Conservation (phyloP, 2,113 vertebrate genomes). For the Lamprotornis superbus region DNA sequence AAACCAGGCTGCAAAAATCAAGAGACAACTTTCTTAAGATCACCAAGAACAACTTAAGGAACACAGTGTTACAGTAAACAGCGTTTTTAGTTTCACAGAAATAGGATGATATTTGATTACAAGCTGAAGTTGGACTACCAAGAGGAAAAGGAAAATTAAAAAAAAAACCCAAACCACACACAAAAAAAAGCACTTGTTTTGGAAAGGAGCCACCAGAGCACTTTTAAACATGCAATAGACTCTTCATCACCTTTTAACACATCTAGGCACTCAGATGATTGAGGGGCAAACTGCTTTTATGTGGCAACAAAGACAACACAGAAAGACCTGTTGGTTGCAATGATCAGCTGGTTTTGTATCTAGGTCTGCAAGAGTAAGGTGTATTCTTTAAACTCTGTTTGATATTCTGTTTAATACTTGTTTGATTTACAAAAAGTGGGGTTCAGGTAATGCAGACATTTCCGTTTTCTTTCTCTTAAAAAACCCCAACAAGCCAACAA, state of each 20-base stretch:
- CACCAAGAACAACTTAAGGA: background rate
- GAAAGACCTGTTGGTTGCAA: background rate
- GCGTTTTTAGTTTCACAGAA: background rate
- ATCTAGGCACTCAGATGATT: no score
- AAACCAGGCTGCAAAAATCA: background rate
- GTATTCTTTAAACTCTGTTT: background rate
- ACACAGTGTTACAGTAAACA: background rate
- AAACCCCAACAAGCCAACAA: background rate
- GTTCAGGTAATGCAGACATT: background rate
- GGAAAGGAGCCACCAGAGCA: background rate
- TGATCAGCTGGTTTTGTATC: background rate
- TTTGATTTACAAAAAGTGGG: background rate
- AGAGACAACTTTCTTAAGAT: no score
- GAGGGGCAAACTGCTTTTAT: background rate
- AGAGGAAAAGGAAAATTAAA: background rate
- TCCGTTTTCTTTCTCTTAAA: background rate
- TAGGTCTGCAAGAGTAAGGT: background rate
- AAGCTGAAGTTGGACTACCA: background rate
- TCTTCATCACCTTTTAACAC: background rate
- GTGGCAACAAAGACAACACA: background rate
- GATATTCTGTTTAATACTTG: background rate
- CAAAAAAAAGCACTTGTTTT: rapidly evolving
- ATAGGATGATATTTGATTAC: background rate
- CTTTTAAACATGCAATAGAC: background rate
- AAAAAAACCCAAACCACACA: background rate